Conservation (phyloP, 2,888 invertebrate species). For the Nephrotoma appendiculata region DNA sequence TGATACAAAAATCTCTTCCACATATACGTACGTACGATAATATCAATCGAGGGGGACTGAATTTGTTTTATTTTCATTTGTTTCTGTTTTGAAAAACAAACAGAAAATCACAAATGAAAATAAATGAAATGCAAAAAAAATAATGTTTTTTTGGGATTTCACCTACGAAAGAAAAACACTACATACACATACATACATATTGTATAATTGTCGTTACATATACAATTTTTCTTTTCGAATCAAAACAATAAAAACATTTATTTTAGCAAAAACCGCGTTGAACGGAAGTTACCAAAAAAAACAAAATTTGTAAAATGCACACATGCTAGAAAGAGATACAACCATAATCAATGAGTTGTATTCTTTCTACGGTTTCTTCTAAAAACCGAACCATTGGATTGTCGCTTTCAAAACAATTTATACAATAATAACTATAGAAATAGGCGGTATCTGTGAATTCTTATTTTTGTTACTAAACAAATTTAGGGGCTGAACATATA, state of each 20-base stretch:
- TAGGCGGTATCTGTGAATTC: background rate
- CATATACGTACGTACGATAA: background rate
- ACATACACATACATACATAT: constrained; percentile 24
- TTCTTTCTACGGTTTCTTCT: background rate
- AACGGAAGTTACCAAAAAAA: background rate
- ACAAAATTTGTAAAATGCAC: background rate
- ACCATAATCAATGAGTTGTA: background rate
- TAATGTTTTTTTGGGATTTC: constrained; percentile 16
- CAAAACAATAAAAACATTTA: constrained; percentile 2
- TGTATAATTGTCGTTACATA: background rate
- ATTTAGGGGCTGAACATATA: background rate
- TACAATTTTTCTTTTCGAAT: background rate
- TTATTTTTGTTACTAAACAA: background rate
- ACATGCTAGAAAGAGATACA: background rate
- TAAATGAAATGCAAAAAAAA: background rate
- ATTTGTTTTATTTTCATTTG: background rate
- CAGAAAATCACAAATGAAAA: background rate
- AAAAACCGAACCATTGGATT: background rate
- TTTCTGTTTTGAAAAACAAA: background rate
- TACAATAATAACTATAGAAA: background rate
- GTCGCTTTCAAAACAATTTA: background rate
- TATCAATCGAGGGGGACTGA: background rate
- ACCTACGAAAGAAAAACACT: constrained; percentile 28
- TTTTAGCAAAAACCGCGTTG: constrained; percentile 2
- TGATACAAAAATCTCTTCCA: background rate